Conservation (phyloP, 2,797 vertebrate genomes). For the Serranus cabrilla region DNA sequence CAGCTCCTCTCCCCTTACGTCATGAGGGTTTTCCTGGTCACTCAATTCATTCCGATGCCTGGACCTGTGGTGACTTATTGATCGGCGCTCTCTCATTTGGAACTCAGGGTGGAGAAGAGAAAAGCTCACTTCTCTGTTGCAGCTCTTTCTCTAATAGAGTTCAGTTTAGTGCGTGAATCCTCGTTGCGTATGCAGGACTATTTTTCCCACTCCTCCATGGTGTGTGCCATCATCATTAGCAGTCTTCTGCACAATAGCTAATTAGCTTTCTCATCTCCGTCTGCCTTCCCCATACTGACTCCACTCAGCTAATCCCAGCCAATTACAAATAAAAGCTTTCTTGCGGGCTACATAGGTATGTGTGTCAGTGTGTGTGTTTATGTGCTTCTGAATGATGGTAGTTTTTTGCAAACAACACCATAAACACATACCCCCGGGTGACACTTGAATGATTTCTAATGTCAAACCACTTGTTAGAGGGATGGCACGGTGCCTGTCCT, state of each 20-base stretch:
- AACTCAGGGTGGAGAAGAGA: slow-evolving; percentile 22
- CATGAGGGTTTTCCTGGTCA: slow-evolving; percentile 36
- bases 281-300: slow-evolving; percentile 76
- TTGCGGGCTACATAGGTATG: slow-evolving; percentile 51
- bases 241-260: slow-evolving; percentile 81
- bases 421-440: slow-evolving; percentile 63
- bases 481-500: slow-evolving; percentile 68
- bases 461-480: slow-evolving; percentile 71
- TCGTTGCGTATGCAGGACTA: slow-evolving; percentile 50
- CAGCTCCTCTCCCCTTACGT: slow-evolving; percentile 10
- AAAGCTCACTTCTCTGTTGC: slow-evolving; percentile 12
- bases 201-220: slow-evolving; percentile 61
- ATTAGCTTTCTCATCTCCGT: slow-evolving; percentile 83
- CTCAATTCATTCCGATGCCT: slow-evolving; percentile 11
- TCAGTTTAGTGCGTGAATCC: slow-evolving; percentile 48
- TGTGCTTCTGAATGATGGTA: slow-evolving; percentile 42
- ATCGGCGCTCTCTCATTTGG: slow-evolving; percentile 44
- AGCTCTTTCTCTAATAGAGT: slow-evolving; percentile 39
- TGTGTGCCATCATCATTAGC: slow-evolving; percentile 74
- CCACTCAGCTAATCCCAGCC: slow-evolving; percentile 78
- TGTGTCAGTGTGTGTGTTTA: slow-evolving; percentile 27
- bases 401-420: slow-evolving; percentile 45
- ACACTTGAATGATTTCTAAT: slow-evolving; percentile 74
- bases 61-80: slow-evolving; percentile 56
- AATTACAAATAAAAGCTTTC: slow-evolving; percentile 78